Base-by-base conservation (phyloP, 2,888 invertebrate species). In the Exocentrus adspersus region DNA sequence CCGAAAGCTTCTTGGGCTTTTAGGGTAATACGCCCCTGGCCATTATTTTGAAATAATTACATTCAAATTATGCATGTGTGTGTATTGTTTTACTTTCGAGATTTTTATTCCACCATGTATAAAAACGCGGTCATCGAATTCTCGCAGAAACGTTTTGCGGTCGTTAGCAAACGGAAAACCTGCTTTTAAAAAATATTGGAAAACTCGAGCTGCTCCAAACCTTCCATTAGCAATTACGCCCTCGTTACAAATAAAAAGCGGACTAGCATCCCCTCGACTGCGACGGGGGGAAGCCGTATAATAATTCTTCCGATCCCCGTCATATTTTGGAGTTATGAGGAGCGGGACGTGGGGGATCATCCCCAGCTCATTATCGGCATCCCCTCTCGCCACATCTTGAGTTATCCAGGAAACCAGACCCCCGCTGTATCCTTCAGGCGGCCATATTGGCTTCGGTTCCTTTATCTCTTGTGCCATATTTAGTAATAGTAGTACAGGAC, bases 281-380 rank as follows among this genome's bases (percentile, higher is more conserved):
- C 43, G 52, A 61, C 30, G 53, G 63, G 60, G 65, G 65, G 60
- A 67, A 57, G 69, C 73, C 68, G 74, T 74, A 77, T 76, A 78
- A 77, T 77, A 75, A 77, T 76, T 75, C 75, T 75, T 75, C 74
- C 71, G 73, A 72, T 75, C 77, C 77, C 77, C 76, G 77, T 77
- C 76, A 77, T 77, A 78, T 78, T 77, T 78, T 74, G 76, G 74
- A 77, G 76, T 77, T 77, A 78, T 78, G 77, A 76, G 72, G 64
- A 72, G 69, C 56, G 53, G 62, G 30, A n/a, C 37, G 73, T 73
- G 72, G 69, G 72, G 69, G 70, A 75, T 77, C 74, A 77, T 77
- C 75, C 72, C 75, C 72, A 75, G 78, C 79, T 79, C 78, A 79
- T 79, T 79, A 79, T 75, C 76, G 74, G 71, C 75, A 71, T 76